These are phyloP conservation scores for Pocillopora grandis DNA, from an alignment of 92 coral and sea anemone species.

Conservation along the genomic window DNA sequence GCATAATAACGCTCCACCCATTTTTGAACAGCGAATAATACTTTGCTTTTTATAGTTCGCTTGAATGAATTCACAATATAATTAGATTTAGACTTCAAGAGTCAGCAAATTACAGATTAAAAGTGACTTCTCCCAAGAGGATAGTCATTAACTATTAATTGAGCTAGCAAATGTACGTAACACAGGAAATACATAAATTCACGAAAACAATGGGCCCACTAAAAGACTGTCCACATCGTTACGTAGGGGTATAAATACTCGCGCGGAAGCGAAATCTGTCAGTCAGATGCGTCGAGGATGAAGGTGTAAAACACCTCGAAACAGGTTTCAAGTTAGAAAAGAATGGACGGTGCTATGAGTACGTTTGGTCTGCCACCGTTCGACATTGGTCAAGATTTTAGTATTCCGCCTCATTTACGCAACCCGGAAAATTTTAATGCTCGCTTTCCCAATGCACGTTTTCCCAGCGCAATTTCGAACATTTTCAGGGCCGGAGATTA, in stretches of 20 bases:
- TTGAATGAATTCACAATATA: constrained; percentile 78
- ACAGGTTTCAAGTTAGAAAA: not conserved
- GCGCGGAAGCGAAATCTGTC: constrained; percentile 62
- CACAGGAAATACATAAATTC: constrained; percentile 98
- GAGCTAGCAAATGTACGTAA: constrained; percentile 92
- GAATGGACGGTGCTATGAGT: constrained; percentile 72
- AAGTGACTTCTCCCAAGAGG: constrained; percentile 89
- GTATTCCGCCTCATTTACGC: constrained; percentile 74
- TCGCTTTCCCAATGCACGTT: constrained; percentile 61
- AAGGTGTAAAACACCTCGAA: constrained; percentile 30
- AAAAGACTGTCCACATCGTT: constrained; percentile 72
- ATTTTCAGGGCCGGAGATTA: constrained; percentile 57
- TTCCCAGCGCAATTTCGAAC: constrained; percentile 68
- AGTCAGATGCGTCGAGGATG: constrained; percentile 51
- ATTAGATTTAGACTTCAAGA: constrained; percentile 92
- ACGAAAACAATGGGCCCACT: constrained; percentile 83
- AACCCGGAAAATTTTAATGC: constrained; percentile 75
- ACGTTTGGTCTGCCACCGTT: constrained; percentile 66
- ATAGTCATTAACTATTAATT: constrained; percentile 93
- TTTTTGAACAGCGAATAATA: constrained; percentile 68
- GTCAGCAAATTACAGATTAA: constrained; percentile 92
- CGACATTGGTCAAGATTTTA: constrained; percentile 69
- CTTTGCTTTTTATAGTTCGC: constrained; percentile 86
- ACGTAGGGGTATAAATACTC: constrained; percentile 82
- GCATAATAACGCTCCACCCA: constrained; percentile 82